phyloP scores from a whole-genome alignment of 2,888 invertebrate species.

The Amphimallon solstitiale region DNA sequence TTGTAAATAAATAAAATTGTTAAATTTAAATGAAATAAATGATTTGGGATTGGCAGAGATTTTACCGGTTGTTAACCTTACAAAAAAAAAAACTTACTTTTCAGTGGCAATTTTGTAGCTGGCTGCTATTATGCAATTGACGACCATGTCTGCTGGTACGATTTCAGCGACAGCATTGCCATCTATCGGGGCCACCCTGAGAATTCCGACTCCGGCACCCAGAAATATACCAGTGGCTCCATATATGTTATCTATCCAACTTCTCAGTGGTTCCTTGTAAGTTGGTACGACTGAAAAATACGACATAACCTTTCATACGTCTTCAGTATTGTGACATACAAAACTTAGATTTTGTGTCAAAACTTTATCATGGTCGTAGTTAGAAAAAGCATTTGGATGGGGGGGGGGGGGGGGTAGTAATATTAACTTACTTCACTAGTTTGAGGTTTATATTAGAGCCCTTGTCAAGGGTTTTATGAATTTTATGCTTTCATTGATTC shows the following conservation, averaged over 20 bases:
- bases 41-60: background rate
- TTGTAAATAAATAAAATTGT: too few species aligned
- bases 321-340: too few species aligned
- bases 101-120: constrained; percentile 70
- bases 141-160: constrained; percentile 80
- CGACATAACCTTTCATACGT: too few species aligned
- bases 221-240: constrained; percentile 70
- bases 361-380: too few species aligned
- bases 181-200: constrained; percentile 69
- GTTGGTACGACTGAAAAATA: constrained; percentile 55
- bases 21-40: background rate
- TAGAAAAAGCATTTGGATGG: too few species aligned
- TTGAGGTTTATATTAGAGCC: too few species aligned
- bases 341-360: too few species aligned
- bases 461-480: too few species aligned
- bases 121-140: constrained; percentile 82
- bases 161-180: constrained; percentile 69
- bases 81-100: constrained; percentile 21
- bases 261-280: constrained; percentile 61
- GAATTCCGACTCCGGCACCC: constrained; percentile 68
- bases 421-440: too few species aligned
- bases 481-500: too few species aligned
- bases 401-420: too few species aligned
- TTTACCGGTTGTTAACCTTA: constrained; percentile 39
- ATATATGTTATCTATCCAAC: constrained; percentile 77